phyloP scores from a whole-genome alignment of 2,797 vertebrate genomes.

The Falco novaeseelandiae region DNA sequence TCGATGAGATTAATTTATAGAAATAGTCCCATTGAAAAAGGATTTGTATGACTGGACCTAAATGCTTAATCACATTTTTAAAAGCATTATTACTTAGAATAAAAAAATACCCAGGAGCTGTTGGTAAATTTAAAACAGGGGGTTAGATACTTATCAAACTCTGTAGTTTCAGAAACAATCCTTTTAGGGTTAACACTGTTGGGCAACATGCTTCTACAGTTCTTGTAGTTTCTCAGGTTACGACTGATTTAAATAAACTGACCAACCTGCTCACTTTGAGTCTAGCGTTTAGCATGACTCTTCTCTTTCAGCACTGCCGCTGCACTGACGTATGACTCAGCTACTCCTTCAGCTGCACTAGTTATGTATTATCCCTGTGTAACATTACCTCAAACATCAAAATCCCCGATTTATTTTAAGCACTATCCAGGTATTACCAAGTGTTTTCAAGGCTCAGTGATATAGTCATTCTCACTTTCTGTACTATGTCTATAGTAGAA shows the following conservation, averaged over 20 bases:
- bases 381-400: neutral
- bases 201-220: neutral
- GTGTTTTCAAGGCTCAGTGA: neutral
- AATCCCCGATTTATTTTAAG: neutral
- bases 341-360: neutral
- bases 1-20: constrained; percentile 40
- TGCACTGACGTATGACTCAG: neutral
- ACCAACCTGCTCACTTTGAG: neutral
- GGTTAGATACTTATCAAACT: neutral
- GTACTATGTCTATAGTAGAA: neutral
- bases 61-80: constrained; percentile 31
- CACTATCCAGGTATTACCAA: neutral
- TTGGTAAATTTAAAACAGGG: neutral
- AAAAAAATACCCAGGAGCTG: neutral
- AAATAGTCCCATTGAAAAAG: constrained; percentile 21
- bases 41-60: constrained; percentile 30
- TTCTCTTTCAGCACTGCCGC: neutral
- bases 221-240: constrained; percentile 10
- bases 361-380: neutral
- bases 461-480: neutral
- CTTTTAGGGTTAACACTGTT: neutral
- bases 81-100: neutral
- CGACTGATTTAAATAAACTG: constrained; percentile 14
- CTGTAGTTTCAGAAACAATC: neutral
- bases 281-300: neutral